Conservation (phyloP, 2,113 vertebrate genomes). For the Typhlomys cinereus region DNA sequence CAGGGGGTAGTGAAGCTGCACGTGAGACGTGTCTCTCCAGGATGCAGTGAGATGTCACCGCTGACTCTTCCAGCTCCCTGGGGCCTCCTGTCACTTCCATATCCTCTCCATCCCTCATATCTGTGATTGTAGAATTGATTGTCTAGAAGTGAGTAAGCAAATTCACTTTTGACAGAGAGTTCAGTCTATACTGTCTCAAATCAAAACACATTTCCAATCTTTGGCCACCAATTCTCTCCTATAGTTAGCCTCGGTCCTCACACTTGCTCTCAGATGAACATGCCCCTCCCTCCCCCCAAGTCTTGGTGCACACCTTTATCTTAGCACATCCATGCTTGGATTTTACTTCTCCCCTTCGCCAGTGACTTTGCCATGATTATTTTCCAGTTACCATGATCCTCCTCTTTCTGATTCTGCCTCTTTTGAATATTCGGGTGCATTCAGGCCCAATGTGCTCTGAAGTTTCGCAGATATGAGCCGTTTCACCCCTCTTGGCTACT, state of each 20-base stretch:
- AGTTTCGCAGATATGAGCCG: neutral
- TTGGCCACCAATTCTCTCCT: neutral
- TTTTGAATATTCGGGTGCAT: slow-evolving; percentile 11
- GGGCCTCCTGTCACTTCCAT: neutral
- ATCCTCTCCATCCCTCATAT: neutral
- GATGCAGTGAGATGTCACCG: neutral
- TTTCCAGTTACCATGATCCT: neutral
- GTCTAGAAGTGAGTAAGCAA: neutral
- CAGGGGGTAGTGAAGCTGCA: neutral
- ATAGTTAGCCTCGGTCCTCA: neutral
- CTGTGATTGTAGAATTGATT: neutral
- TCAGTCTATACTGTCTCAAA: neutral
- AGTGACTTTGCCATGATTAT: neutral
- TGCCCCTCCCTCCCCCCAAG: fast-evolving
- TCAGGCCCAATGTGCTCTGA: neutral
- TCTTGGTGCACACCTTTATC: neutral
- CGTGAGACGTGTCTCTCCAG: neutral
- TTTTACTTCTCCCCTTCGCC: neutral
- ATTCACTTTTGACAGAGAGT: neutral
- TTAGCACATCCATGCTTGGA: neutral
- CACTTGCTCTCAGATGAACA: neutral
- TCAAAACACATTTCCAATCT: neutral
- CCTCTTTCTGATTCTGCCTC: neutral
- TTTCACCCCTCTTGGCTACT: too few species aligned
- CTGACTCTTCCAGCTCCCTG: neutral